A percentile compares a stretch with the other conserved stretches of the same genome.
Evolutionary conservation across 2,888 invertebrate genomes (phyloP).

Genomic region (Folsomia candida): DNA sequence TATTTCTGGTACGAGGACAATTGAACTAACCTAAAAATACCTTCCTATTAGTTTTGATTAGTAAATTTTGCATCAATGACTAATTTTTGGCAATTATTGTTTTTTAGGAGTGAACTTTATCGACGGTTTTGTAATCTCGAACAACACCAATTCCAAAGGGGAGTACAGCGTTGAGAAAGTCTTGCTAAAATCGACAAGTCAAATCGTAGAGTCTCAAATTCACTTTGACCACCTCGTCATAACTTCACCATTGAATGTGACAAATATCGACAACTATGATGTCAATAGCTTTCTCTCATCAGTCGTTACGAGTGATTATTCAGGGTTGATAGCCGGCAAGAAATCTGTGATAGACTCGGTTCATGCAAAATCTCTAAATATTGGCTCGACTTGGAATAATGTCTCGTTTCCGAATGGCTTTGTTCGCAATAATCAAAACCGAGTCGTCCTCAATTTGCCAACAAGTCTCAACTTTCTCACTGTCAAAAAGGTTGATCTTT

Average conservation of each 20-base stretch:
- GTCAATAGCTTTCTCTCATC: conserved; percentile 21
- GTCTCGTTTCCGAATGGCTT: conserved; percentile 28
- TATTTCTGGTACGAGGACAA: conserved; percentile 25
- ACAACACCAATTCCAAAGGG: conserved; percentile 20
- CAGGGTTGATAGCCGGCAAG: conserved; percentile 20
- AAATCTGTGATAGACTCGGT: conserved; percentile 12
- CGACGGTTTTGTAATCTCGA: conserved; percentile 30
- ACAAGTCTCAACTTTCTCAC: conserved; percentile 27
- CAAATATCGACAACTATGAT: conserved; percentile 22
- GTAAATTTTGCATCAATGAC: neutral
- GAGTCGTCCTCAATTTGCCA: conserved; percentile 19
- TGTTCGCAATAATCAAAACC: conserved; percentile 9
- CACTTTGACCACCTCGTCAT: conserved; percentile 15
- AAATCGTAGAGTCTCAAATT: conserved; percentile 24
- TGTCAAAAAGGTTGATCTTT: conserved; percentile 6
- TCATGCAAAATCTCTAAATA: conserved; percentile 7
- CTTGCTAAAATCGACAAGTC: conserved; percentile 24
- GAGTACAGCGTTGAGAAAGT: conserved; percentile 23
- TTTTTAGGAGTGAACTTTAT: conserved; percentile 26
- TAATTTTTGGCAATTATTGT: neutral
- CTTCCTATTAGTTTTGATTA: neutral
- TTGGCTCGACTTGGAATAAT: conserved; percentile 22
- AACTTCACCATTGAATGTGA: conserved; percentile 2
- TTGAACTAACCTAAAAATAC: neutral
- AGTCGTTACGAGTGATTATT: conserved; percentile 17